Evolutionary conservation across 2,113 vertebrate species (phyloP), one percentile per base, ranked within the genome.

Genomic region (Lathamus discolor): DNA sequence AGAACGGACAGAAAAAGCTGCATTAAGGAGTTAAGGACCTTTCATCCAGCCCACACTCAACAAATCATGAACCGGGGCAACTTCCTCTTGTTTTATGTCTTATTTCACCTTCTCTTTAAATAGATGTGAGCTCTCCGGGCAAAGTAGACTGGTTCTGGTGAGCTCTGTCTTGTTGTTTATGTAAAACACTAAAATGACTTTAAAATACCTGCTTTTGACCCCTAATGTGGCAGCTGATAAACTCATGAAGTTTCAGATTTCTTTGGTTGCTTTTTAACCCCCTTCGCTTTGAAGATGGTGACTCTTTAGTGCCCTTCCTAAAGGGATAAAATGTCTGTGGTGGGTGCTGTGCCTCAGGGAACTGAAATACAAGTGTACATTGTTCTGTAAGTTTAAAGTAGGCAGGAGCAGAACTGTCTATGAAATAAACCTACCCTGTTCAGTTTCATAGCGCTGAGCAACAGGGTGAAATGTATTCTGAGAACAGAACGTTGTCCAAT

Each of bases 221-320:
- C 79, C 31, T 73, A 66, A 68, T 28, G 57, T 90, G 85, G 67
- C 85, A 88, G 90, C 63, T 86, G 92, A 90, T 87, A 85, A 80
- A 94, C 62, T 79, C 0, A 5, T 82, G 74, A 78, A 46, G 62
- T 78, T 94, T 91, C 78, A 76, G 14, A 2, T 93, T 78, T 86
- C 87, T 90, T 82, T 73, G 31, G 35, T 29, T 84, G 16, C 7
- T 46, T 94, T 89, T 81, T 41, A 13, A 0, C 0, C 2, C 29
- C 37, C 10, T 89, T 84, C 13, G 27, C 66, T 93, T 96, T 94
- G 92, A 97, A 94, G 94, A 81, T 15, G 59, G 76, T n/a, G 64
- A 54, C 10, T 80, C 44, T 79, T 51, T 28, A 59, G 63, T 86
- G 44, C 1, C 44, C 68, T 43, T 78, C 90, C 43, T 49, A 72